Conservation (phyloP, 2,113 vertebrate species). For the Himantopus leucocephalus region DNA sequence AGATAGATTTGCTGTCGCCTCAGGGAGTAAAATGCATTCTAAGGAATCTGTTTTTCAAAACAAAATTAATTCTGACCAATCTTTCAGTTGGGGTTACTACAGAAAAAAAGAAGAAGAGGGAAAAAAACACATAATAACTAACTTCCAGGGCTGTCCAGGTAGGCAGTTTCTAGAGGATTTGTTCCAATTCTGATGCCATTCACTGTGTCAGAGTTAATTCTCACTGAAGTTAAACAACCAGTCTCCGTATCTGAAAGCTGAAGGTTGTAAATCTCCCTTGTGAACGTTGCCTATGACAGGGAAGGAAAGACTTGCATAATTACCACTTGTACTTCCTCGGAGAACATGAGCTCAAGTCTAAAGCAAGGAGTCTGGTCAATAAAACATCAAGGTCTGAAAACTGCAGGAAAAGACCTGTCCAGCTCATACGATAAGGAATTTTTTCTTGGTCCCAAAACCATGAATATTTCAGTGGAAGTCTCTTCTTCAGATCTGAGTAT, state of each 20-base stretch:
- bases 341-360: conserved; percentile 70
- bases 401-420: conserved; percentile 43
- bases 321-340: conserved; percentile 74
- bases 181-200: conserved; percentile 44
- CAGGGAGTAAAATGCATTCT: background rate
- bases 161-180: background rate
- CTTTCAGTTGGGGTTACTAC: background rate
- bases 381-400: conserved; percentile 62
- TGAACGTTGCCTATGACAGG: conserved; percentile 71
- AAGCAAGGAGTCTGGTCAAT: conserved; percentile 60
- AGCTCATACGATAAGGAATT: conserved; percentile 3
- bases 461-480: background rate
- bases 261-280: conserved; percentile 72
- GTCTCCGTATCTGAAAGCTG: conserved; percentile 66
- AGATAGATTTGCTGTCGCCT: background rate
- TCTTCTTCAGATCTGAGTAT: background rate
- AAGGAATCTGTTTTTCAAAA: background rate
- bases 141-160: background rate
- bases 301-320: conserved; percentile 75
- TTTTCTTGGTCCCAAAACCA: background rate
- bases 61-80: background rate
- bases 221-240: conserved; percentile 60
- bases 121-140: background rate
- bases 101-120: background rate
- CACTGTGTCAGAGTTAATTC: conserved; percentile 56